Conservation (phyloP, 2,797 vertebrate genomes). For the Pogonophryne albipinna region DNA sequence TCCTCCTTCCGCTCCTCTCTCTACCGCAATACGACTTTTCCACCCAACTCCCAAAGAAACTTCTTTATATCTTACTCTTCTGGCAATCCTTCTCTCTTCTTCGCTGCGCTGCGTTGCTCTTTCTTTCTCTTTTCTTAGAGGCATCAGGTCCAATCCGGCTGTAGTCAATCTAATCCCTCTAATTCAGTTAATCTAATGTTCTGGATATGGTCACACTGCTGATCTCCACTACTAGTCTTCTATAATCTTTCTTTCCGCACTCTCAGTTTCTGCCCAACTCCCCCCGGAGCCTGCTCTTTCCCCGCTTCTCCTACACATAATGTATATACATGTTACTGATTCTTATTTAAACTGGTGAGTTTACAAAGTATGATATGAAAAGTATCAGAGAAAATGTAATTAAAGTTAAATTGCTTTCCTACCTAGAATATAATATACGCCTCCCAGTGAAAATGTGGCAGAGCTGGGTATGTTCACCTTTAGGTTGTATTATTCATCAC, state of each 20-base stretch:
- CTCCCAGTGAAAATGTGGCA: not conserved
- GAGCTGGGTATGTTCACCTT: conserved; percentile 8
- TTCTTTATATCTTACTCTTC: conserved; percentile 59
- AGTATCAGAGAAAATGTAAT: not conserved
- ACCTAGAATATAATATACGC: not conserved
- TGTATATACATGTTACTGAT: conserved; percentile 36
- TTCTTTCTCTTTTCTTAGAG: conserved; percentile 56
- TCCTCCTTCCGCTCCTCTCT: conserved; percentile 55
- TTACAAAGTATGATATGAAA: conserved; percentile 1
- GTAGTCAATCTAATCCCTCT: conserved; percentile 79
- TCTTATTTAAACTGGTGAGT: conserved; percentile 29
- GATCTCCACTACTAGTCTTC: conserved; percentile 55
- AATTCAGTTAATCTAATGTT: conserved; percentile 81
- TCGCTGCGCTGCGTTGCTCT: not conserved
- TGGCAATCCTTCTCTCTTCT: conserved; percentile 17
- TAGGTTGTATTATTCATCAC: not conserved
- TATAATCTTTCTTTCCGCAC: conserved; percentile 43
- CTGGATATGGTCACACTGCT: conserved; percentile 70
- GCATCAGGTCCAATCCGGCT: conserved; percentile 69
- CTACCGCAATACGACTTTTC: conserved; percentile 78
- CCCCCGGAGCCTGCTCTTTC: conserved; percentile 38
- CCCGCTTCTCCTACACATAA: conserved; percentile 33
- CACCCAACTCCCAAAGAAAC: conserved; percentile 64
- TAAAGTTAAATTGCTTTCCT: not conserved
- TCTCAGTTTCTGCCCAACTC: conserved; percentile 54